Base-by-base conservation (phyloP, 2,797 vertebrate genomes). In the Coendou prehensilis region DNA sequence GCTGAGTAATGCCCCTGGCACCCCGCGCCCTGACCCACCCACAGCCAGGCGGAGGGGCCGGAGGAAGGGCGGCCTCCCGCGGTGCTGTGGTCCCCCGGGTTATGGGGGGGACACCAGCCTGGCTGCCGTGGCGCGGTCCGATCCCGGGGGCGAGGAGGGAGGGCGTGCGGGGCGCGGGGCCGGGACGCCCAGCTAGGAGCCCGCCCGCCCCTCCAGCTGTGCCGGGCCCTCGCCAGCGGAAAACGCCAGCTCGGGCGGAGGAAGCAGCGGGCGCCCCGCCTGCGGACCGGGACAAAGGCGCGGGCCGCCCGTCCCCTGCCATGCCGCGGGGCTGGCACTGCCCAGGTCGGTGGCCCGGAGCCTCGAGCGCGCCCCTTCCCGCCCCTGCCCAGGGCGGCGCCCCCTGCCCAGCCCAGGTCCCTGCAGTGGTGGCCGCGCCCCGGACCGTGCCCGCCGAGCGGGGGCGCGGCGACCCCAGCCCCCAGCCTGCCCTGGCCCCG, bases 1-100 rank as follows among this genome's bases (percentile, higher is more conserved):
- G 94, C 98, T 97, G 97, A 98, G 97, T 98, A 98, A 98, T 97
- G 91, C 67, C 97, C 97, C 98, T 97, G 98, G 98, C 98, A 97
- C 97, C 97, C 96, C 67, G 87, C 61, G 85, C 93, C 91, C 93
- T 80, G 93, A 98, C 97, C 97, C 97, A 97, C 97, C 97, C 97
- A 97, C 97, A 37, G 89, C 37, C 82, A 54, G 84, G 50, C 28
- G 5, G n/a, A 87, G 84, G 26, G 61, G 76, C 23, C 92, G 76
- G 63, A 75, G 54, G 11, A 64, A 87, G 71, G 67, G 67, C 94
- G 45, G 87, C 61, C 20, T 56, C 93, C 95, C 3, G 45, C 59
- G 47, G 50, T n/a, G 18, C 52, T 5, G 2, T 76, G 95, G 94
- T 87, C 94, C 86, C 54, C 41, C 1, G 64, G 75, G 47, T 14